A percentile compares a stretch with the other conserved stretches of the same genome.
phyloP scores from a whole-genome alignment of 2,888 invertebrate species.

The Julus scandinavius region DNA sequence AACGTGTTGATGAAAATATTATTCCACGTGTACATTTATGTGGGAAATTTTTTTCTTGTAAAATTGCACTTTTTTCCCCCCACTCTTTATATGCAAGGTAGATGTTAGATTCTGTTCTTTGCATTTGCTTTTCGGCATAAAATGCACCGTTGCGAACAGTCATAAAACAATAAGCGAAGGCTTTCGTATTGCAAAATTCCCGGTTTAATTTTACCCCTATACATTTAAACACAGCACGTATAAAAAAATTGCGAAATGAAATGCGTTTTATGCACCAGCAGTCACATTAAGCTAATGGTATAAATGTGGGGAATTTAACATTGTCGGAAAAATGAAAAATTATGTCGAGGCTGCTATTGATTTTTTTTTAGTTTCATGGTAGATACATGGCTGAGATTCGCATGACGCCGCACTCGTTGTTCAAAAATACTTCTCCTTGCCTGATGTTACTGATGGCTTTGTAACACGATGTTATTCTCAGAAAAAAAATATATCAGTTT shows the following conservation, averaged over 20 bases:
- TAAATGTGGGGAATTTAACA: background rate
- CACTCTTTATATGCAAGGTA: background rate
- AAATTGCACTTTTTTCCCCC: background rate
- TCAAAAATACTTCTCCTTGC: background rate
- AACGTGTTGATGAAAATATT: background rate
- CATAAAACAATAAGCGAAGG: background rate
- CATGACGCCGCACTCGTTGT: no score
- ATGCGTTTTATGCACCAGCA: constrained; percentile 15
- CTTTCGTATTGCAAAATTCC: background rate
- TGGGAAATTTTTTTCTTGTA: background rate
- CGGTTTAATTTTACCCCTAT: background rate
- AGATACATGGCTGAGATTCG: background rate
- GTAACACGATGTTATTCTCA: background rate
- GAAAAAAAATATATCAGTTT: no score
- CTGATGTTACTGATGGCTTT: background rate
- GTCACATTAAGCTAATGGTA: constrained; percentile 7
- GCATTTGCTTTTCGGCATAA: background rate
- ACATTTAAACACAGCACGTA: constrained; percentile 13
- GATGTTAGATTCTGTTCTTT: background rate
- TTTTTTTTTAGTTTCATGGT: background rate
- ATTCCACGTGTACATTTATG: background rate
- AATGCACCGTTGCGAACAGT: background rate
- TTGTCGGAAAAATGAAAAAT: background rate
- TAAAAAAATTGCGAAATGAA: background rate
- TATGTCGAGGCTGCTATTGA: background rate